These are phyloP conservation scores for Argyrosomus japonicus DNA, from an alignment of 2,113 vertebrate species.

Conservation along the genomic window DNA sequence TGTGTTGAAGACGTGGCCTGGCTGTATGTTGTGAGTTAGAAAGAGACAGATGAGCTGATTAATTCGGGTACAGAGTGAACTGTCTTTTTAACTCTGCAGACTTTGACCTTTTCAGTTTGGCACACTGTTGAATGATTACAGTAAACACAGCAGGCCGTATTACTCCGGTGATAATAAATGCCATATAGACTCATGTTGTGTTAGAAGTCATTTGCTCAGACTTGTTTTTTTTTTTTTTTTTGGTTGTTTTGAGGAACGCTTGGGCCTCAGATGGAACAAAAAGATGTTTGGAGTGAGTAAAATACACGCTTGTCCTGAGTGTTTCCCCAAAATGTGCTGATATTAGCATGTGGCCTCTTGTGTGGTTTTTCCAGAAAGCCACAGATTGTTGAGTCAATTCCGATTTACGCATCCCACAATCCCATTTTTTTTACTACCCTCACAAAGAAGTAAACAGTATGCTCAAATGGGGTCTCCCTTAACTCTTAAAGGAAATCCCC, in stretches of 20 bases:
- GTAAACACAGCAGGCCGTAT: constrained; percentile 11
- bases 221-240: background rate
- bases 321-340: background rate
- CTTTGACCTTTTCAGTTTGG: constrained; percentile 75
- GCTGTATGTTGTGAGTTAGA: constrained; percentile 29
- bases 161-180: constrained; percentile 9
- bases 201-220: background rate
- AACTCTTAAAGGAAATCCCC: background rate
- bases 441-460: background rate
- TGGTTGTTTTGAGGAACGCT: background rate
- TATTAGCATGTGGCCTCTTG: background rate
- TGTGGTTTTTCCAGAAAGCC: background rate
- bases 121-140: constrained; percentile 49
- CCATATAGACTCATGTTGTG: background rate
- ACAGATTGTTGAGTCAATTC: background rate
- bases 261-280: background rate
- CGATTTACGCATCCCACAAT: background rate
- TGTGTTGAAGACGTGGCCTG: constrained; percentile 39
- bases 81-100: constrained; percentile 59
- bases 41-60: constrained; percentile 61
- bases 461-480: background rate
- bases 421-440: background rate
- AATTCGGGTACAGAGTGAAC: constrained; percentile 57
- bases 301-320: background rate
- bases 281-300: background rate